Evolutionary conservation across 2,888 invertebrate species (phyloP).

Genomic region (Vesta saturnalis): DNA sequence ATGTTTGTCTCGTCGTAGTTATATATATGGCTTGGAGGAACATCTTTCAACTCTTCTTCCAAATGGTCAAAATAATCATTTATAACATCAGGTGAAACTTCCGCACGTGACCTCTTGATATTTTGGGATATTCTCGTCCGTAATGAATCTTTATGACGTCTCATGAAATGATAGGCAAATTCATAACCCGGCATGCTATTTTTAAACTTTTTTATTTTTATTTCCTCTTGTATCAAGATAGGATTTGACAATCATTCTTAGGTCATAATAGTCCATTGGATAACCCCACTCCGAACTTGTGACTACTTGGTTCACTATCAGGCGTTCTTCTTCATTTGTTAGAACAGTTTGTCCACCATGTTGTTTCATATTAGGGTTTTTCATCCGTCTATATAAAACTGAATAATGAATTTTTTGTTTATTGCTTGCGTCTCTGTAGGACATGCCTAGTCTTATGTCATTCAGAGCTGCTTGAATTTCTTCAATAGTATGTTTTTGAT

Average conservation of each 20-base stretch:
- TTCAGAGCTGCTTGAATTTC: neutral
- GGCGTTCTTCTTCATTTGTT: neutral
- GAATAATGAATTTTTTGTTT: conserved; percentile 14
- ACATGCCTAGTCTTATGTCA: neutral
- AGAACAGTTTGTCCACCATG: conserved; percentile 15
- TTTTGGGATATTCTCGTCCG: conserved; percentile 10
- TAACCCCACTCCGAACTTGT: conserved; percentile 19
- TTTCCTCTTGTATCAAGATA: conserved; percentile 13
- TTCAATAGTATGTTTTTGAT: neutral
- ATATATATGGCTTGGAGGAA: neutral
- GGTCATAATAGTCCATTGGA: conserved; percentile 11
- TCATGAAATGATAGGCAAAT: conserved; percentile 13
- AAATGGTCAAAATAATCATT: neutral
- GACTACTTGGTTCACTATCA: conserved; percentile 4
- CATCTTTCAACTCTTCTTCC: neutral
- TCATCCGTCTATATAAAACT: conserved; percentile 3
- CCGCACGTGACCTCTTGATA: neutral
- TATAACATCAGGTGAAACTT: neutral
- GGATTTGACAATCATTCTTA: conserved; percentile 12
- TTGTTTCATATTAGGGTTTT: neutral
- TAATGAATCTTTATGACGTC: neutral
- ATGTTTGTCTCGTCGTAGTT: conserved; percentile 57
- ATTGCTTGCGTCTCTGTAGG: neutral
- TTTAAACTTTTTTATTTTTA: conserved; percentile 4
- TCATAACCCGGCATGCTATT: conserved; percentile 15